Percentiles rank a stretch among this genome's conserved stretches.
These are phyloP conservation scores for Hippoglossus hippoglossus DNA, from an alignment of 2,797 vertebrate species.

Conservation along the genomic window DNA sequence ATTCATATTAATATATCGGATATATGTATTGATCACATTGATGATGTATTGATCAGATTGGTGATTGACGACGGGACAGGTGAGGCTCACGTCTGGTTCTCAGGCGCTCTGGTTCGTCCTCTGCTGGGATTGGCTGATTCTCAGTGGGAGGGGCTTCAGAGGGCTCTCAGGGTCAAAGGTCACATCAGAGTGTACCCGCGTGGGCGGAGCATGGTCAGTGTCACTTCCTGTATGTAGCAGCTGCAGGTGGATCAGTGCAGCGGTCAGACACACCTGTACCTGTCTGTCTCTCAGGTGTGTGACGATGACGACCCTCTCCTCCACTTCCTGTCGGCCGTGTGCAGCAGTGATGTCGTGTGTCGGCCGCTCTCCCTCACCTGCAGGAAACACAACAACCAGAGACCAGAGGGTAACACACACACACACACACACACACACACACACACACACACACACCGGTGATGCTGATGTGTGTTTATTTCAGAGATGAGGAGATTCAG, in stretches of 20 bases:
- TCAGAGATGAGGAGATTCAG: slow-evolving; percentile 67
- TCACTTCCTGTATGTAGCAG: not conserved
- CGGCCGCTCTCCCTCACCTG: slow-evolving; percentile 74
- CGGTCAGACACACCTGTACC: not conserved
- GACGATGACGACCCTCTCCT: slow-evolving; percentile 64
- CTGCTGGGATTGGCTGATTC: slow-evolving; percentile 70
- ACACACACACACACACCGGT: too few species aligned
- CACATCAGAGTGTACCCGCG: slow-evolving; percentile 65
- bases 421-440: not conserved
- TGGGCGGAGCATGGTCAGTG: slow-evolving; percentile 68
- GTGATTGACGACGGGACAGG: slow-evolving; percentile 81
- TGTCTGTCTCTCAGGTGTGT: slow-evolving; percentile 64
- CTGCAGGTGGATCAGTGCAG: not conserved
- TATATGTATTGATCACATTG: too few species aligned
- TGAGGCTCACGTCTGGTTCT: slow-evolving; percentile 79
- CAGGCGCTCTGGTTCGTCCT: slow-evolving; percentile 54
- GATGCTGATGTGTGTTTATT: slow-evolving; percentile 4
- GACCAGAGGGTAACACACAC: slow-evolving; percentile 59
- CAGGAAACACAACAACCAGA: slow-evolving; percentile 45
- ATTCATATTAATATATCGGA: not conserved
- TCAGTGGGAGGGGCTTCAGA: slow-evolving; percentile 84
- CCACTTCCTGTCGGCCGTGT: slow-evolving; percentile 73
- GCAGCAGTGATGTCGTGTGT: slow-evolving; percentile 64
- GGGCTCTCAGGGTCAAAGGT: slow-evolving; percentile 75
- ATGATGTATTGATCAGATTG: slow-evolving; percentile 51